A percentile compares a stretch with the other conserved stretches of the same genome.
phyloP scores from a whole-genome alignment of 2,797 vertebrate species.

The Hydrophis major region DNA sequence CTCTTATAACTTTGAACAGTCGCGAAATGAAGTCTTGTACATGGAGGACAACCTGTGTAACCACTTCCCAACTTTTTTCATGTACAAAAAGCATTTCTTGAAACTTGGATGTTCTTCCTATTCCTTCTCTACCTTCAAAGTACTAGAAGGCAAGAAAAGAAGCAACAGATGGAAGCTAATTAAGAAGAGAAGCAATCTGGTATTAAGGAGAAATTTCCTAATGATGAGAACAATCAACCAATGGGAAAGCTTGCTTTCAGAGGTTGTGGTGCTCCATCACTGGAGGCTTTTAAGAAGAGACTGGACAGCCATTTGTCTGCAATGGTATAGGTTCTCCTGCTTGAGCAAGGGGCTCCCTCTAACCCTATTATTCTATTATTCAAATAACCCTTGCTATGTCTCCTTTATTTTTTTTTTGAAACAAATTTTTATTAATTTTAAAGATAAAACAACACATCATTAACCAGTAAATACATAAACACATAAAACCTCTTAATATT shows the following conservation, averaged over 20 bases:
- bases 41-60: not conserved
- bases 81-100: not conserved
- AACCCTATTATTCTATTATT: not conserved
- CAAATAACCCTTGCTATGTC: not conserved
- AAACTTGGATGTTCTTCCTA: not conserved
- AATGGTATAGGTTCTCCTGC: not conserved
- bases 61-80: not conserved
- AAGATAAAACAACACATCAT: too few relatives aligned
- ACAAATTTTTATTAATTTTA: too few relatives aligned
- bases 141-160: not conserved
- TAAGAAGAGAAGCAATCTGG: not conserved
- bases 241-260: not conserved
- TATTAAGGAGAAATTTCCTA: not conserved
- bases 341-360: too few relatives aligned
- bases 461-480: too few relatives aligned
- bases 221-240: not conserved
- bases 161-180: not conserved
- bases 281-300: not conserved
- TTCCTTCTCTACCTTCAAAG: not conserved
- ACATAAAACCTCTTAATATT: too few relatives aligned
- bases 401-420: too few relatives aligned
- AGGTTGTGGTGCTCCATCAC: not conserved
- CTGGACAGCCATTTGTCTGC: not conserved
- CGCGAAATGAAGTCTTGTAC: too few relatives aligned
- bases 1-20: too few relatives aligned